These are phyloP conservation scores for Helicoverpa assulta DNA, from an alignment of 2,888 invertebrate species.

Conservation along the genomic window DNA sequence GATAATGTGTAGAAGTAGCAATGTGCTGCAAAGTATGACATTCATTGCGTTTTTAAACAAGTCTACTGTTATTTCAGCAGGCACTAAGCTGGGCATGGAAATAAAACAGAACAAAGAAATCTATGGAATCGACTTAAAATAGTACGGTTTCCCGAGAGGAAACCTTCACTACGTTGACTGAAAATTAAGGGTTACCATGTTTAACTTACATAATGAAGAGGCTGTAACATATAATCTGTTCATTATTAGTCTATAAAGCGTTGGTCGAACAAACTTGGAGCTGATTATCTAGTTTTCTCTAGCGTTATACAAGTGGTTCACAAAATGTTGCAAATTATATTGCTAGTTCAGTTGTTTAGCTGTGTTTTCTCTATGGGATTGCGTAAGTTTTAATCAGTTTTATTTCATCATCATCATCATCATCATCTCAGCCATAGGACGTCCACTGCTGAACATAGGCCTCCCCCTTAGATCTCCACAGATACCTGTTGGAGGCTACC, in stretches of 20 bases:
- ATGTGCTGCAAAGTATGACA: neutral
- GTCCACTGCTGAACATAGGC: too few relatives aligned
- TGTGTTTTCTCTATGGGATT: conserved; percentile 67
- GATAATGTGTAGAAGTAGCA: neutral
- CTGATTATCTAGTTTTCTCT: conserved; percentile 63
- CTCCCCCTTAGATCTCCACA: too few relatives aligned
- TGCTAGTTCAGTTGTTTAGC: conserved; percentile 61
- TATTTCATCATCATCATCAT: too few relatives aligned
- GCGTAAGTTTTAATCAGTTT: conserved; percentile 74
- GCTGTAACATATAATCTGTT: conserved; percentile 74
- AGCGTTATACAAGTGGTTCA: conserved; percentile 62
- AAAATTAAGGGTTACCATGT: conserved; percentile 62
- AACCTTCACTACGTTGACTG: conserved; percentile 60
- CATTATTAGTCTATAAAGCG: conserved; percentile 75
- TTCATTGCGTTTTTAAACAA: conserved; percentile 27
- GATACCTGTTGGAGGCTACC: too few relatives aligned
- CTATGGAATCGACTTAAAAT: neutral
- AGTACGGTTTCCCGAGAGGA: conserved; percentile 33
- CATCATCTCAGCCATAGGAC: too few relatives aligned
- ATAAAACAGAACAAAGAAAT: conserved; percentile 21
- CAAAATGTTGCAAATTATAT: conserved; percentile 62
- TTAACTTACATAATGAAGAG: conserved; percentile 72
- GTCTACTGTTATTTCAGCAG: neutral
- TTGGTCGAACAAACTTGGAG: conserved; percentile 52
- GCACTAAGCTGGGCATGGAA: conserved; percentile 27